Percentiles rank a stretch among this genome's conserved stretches.
Conservation (phyloP, 2,888 invertebrate genomes). For the Trissoscelio sp. region DNA sequence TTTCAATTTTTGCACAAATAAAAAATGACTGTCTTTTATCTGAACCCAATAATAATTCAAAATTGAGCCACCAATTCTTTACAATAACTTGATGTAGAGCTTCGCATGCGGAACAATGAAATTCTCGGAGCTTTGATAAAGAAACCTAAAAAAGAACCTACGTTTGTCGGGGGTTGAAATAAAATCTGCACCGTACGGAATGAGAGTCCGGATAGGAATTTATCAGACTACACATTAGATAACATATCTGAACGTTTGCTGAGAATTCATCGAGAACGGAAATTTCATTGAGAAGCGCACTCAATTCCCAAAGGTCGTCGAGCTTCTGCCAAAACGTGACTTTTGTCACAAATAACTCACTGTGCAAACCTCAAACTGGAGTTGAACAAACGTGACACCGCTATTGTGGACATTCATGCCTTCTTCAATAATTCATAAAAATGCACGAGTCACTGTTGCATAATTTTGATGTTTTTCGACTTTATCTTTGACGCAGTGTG, state of each 20-base stretch:
- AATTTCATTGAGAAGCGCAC: slow-evolving; percentile 25
- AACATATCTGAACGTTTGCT: neutral
- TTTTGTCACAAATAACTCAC: slow-evolving; percentile 35
- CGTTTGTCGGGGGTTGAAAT: neutral
- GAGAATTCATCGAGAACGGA: slow-evolving; percentile 16
- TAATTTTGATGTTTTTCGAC: slow-evolving; percentile 41
- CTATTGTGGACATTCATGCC: slow-evolving; percentile 39
- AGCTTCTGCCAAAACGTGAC: slow-evolving; percentile 32
- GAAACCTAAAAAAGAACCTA: neutral
- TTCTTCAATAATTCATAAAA: slow-evolving; percentile 43
- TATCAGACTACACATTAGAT: slow-evolving; percentile 18
- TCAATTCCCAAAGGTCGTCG: slow-evolving; percentile 8
- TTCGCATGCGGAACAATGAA: neutral
- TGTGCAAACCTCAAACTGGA: slow-evolving; percentile 10
- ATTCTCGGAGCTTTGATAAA: neutral
- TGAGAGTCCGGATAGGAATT: slow-evolving; percentile 7
- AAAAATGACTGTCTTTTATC: neutral
- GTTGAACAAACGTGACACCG: slow-evolving; percentile 32
- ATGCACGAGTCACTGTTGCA: slow-evolving; percentile 41
- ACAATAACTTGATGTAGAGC: neutral
- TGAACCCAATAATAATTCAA: too few species aligned
- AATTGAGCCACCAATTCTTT: neutral
- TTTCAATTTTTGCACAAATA: too few species aligned
- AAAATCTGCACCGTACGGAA: neutral
- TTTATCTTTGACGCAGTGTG: slow-evolving; percentile 27